Base-by-base conservation (phyloP, 2,888 invertebrate genomes). In the Slavum lentiscoides region DNA sequence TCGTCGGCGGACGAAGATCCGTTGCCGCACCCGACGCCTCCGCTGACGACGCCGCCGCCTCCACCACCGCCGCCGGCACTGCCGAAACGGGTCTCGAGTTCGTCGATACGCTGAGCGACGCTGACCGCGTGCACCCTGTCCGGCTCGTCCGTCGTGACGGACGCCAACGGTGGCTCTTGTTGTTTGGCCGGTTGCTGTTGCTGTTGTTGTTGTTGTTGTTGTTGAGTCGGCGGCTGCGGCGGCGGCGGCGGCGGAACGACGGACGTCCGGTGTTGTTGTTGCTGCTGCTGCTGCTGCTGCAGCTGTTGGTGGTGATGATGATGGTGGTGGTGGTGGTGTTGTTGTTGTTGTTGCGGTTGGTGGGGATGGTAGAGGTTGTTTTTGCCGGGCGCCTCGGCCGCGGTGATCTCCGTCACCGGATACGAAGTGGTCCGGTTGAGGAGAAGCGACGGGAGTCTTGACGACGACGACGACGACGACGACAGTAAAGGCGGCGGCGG, bases 1-100 rank as follows among this genome's bases (percentile, higher is more conserved):
- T 80, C 80, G 58, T 80, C 80, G 30, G 80, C 55, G 23, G 80
- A 80, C 53, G 80, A 72, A 19, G 80, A 80, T 0, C 72, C 80
- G 30, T 30, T 30, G 5, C 77, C 77, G 53, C 69, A 59, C 8
- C 76, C 70, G 1, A 37, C 39, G 11, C 39, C 39, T 11, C 37
- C 39, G 7, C n/a, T 37, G 1, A 9, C 23, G 59, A 13, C 55
- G 6, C 19, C 23, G 59, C 61, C 73, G 15, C 43, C 15, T 17
- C 13, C 43, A 17, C 21, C n/a, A 0, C 37, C 39, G 6, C 21
- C 39, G 6, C 23, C 59, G 19, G 59, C 68, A 2, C 59, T 62
- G 0, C 77, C 80, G 58, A 80, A 80, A 4, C 80, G 53, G 9
- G 72, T 80, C 64, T 80, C 80, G 9, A 80, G 58, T 55, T 80